Percentiles rank a stretch among this genome's conserved stretches.
Conservation (phyloP, 2,888 invertebrate species). For the Agriopis leucophaearia region DNA sequence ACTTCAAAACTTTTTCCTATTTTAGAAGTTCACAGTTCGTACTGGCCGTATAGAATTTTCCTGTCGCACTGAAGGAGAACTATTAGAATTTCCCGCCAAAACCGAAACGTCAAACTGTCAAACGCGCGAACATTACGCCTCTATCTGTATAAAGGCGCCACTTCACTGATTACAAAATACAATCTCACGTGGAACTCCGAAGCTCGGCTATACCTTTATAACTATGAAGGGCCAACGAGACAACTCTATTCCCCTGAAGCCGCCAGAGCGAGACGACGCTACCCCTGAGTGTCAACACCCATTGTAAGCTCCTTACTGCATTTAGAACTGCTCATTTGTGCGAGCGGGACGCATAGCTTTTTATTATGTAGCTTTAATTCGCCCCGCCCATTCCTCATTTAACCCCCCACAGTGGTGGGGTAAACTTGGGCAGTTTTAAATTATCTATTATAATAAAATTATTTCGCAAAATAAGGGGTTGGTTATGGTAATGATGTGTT, state of each 20-base stretch:
- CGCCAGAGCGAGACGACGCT: slow-evolving; percentile 67
- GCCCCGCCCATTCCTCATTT: slow-evolving; percentile 81
- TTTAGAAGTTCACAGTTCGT: slow-evolving; percentile 62
- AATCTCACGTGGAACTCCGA: slow-evolving; percentile 83
- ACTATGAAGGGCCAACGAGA: slow-evolving; percentile 75
- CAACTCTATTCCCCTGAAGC: slow-evolving; percentile 64
- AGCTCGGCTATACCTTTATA: slow-evolving; percentile 76
- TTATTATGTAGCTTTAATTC: slow-evolving; percentile 69
- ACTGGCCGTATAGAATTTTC: slow-evolving; percentile 54
- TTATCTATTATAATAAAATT: slow-evolving; percentile 86
- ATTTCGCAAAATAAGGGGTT: slow-evolving; percentile 85
- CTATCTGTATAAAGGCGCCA: slow-evolving; percentile 80
- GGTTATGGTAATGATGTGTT: slow-evolving; percentile 84
- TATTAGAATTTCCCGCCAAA: slow-evolving; percentile 74
- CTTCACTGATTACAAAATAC: slow-evolving; percentile 85
- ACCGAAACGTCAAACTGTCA: slow-evolving; percentile 82
- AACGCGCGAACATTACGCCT: slow-evolving; percentile 80
- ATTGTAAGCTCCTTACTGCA: slow-evolving; percentile 83
- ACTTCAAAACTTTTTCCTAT: slow-evolving; percentile 58
- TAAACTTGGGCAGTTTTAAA: slow-evolving; percentile 84
- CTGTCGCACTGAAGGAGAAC: slow-evolving; percentile 52
- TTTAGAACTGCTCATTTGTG: slow-evolving; percentile 83
- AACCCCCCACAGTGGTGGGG: slow-evolving; percentile 76
- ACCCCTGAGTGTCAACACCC: slow-evolving; percentile 71
- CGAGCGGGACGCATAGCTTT: slow-evolving; percentile 75